A percentile compares a stretch with the other conserved stretches of the same genome.
These are phyloP conservation scores for Spea hammondii DNA, from an alignment of 2,797 vertebrate species.

Conservation along the genomic window DNA sequence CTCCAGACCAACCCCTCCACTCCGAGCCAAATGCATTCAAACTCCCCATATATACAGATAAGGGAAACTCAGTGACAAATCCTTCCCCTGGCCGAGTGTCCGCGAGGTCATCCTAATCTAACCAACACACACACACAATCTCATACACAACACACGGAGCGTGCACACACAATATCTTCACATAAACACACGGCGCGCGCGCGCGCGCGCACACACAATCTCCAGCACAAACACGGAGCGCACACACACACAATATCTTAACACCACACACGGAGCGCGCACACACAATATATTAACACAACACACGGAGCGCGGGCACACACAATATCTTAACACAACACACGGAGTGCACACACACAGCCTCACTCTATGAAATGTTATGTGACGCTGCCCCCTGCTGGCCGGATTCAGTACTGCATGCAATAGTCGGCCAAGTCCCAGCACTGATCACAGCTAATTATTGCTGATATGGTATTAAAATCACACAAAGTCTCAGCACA, in stretches of 20 bases:
- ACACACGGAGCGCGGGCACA: slow-evolving; percentile 23
- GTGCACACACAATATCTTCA: too few species aligned
- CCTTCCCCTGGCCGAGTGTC: too few species aligned
- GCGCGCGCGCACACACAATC: background rate
- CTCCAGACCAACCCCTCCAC: too few species aligned
- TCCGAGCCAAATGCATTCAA: too few species aligned
- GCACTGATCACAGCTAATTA: too few species aligned
- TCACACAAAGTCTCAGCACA: too few species aligned
- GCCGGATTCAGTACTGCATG: background rate
- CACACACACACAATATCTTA: background rate
- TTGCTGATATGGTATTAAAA: too few species aligned
- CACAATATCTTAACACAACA: slow-evolving; percentile 25
- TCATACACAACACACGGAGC: slow-evolving; percentile 58
- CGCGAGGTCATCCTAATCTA: too few species aligned
- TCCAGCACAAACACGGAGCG: background rate
- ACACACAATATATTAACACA: slow-evolving; percentile 44
- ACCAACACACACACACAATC: background rate
- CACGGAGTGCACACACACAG: background rate
- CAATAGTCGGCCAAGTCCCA: too few species aligned
- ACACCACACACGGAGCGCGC: background rate
- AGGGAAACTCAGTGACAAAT: too few species aligned
- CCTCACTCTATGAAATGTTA: background rate
- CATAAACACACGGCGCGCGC: too few species aligned
- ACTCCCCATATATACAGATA: too few species aligned
- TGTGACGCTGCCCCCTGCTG: slow-evolving; percentile 65